A percentile compares a stretch with the other conserved stretches of the same genome.
Evolutionary conservation across 2,113 vertebrate genomes (phyloP).

Genomic region (Gnathonemus echidnorhynchus): DNA sequence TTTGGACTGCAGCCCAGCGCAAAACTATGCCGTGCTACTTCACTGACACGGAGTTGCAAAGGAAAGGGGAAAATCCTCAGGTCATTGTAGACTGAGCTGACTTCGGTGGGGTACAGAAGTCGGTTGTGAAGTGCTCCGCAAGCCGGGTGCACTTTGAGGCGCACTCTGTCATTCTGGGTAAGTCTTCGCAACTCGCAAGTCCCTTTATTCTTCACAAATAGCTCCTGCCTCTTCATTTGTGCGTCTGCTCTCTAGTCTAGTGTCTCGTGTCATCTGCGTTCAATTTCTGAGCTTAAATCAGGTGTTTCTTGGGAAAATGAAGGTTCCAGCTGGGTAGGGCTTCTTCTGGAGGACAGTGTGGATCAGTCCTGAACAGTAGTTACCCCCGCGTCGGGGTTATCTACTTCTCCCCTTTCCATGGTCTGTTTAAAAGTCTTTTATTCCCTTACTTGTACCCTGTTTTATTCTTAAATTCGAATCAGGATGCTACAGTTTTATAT

Average conservation of each 20-base stretch:
- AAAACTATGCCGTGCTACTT: constrained; percentile 66
- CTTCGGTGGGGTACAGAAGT: constrained; percentile 39
- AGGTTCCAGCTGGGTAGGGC: background rate
- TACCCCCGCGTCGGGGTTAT: background rate
- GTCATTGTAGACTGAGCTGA: constrained; percentile 53
- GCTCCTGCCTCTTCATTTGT: background rate
- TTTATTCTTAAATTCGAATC: background rate
- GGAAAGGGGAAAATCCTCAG: constrained; percentile 52
- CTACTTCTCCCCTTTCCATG: background rate
- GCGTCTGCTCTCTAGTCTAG: background rate
- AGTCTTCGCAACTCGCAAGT: constrained; percentile 4
- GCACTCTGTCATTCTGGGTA: background rate
- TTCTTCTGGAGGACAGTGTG: background rate
- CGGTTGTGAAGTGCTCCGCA: background rate
- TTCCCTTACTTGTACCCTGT: background rate
- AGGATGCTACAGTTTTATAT: background rate
- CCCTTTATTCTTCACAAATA: background rate
- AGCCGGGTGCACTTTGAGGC: background rate
- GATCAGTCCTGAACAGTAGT: background rate
- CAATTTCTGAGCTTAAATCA: background rate
- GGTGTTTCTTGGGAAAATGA: background rate
- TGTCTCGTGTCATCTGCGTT: background rate
- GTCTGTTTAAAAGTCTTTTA: background rate
- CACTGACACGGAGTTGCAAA: constrained; percentile 72
- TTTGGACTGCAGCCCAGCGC: constrained; percentile 74